phyloP scores from a whole-genome alignment of 2,113 vertebrate genomes.

The Plectropomus leopardus region DNA sequence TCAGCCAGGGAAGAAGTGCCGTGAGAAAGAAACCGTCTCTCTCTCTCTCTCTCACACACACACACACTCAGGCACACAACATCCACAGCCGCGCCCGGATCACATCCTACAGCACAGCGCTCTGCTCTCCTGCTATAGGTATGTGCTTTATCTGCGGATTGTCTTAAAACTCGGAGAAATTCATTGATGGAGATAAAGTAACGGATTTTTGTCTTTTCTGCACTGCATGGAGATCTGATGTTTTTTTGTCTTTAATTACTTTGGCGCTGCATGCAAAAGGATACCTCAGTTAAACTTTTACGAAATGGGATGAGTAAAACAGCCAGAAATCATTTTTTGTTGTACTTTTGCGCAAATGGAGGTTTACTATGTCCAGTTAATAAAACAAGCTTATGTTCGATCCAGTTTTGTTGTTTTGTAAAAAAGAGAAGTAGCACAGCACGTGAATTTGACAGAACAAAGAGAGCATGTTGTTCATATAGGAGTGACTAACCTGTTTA shows the following conservation, averaged over 20 bases:
- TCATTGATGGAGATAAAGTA: constrained; percentile 67
- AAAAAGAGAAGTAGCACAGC: constrained; percentile 34
- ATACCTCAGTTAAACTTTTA: constrained; percentile 72
- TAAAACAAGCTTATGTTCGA: no score
- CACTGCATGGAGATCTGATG: constrained; percentile 45
- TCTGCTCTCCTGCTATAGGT: constrained; percentile 84
- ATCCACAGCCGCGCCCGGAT: constrained; percentile 82
- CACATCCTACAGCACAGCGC: constrained; percentile 78
- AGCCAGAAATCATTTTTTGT: background rate
- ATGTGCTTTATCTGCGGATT: constrained; percentile 72
- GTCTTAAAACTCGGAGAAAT: constrained; percentile 53
- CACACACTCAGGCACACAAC: constrained; percentile 8
- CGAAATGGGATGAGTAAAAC: constrained; percentile 20
- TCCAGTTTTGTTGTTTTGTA: constrained; percentile 24
- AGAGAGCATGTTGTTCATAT: constrained; percentile 26
- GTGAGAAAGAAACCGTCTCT: constrained; percentile 83
- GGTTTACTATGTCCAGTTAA: background rate
- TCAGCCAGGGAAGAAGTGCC: constrained; percentile 86
- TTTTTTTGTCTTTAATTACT: constrained; percentile 35
- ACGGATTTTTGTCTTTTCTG: constrained; percentile 27
- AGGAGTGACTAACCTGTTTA: constrained; percentile 55
- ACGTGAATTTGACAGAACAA: constrained; percentile 42
- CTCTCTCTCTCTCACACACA: constrained; percentile 12
- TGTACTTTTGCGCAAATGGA: constrained; percentile 10
- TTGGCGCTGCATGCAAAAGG: constrained; percentile 56